Percentiles rank a stretch among this genome's conserved stretches.
Evolutionary conservation across 2,797 vertebrate genomes (phyloP).

Genomic region (Cryptoprocta ferox): DNA sequence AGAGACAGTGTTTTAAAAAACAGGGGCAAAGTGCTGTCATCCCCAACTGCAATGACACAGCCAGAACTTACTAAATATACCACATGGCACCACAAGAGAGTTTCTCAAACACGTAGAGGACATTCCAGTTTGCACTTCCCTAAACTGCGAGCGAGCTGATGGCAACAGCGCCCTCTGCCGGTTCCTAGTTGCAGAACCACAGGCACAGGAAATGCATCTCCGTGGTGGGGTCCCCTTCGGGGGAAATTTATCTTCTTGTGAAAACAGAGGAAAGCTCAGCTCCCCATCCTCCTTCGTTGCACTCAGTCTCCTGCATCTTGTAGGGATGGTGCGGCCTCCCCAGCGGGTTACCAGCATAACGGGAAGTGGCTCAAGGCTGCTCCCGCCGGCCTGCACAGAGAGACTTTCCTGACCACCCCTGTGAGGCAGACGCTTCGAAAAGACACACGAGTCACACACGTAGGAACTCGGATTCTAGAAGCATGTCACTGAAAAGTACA

Average conservation of each 20-base stretch:
- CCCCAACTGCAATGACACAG: not conserved
- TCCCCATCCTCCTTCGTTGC: not conserved
- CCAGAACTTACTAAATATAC: constrained; percentile 47
- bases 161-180: constrained; percentile 83
- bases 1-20: not conserved
- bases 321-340: not conserved
- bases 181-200: rapidly evolving
- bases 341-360: too few species aligned
- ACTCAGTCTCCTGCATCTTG: not conserved
- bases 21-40: not conserved
- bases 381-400: not conserved
- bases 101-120: not conserved
- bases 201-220: not conserved
- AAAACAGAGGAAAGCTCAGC: not conserved
- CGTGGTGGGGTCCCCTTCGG: not conserved
- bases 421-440: not conserved
- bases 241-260: not conserved
- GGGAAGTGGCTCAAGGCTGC: not conserved
- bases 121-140: not conserved
- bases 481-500: not conserved
- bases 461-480: not conserved
- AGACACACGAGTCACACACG: not conserved
- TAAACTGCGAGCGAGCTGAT: not conserved
- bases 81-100: not conserved
- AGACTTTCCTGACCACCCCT: not conserved